These are phyloP conservation scores for Ranitomeya imitator DNA, from an alignment of 2,113 vertebrate genomes.

Conservation along the genomic window DNA sequence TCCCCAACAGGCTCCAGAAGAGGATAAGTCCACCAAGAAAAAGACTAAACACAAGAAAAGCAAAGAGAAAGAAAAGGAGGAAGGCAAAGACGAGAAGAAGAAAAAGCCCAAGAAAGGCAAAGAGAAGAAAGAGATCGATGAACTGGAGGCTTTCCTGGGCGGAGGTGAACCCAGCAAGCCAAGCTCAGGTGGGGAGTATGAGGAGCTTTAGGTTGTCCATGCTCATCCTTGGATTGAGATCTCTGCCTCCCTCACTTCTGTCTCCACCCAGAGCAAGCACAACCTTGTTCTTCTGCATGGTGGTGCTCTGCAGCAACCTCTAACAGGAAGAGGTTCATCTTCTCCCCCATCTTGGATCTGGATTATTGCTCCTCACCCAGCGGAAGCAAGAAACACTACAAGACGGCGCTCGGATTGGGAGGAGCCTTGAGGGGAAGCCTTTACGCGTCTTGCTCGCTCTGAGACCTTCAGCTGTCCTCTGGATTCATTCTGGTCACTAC, in stretches of 20 bases:
- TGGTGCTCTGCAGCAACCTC: neutral
- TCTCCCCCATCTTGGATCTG: neutral
- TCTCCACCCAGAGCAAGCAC: neutral
- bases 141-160: slow-evolving; percentile 91
- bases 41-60: slow-evolving; percentile 84
- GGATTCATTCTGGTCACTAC: neutral
- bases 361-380: neutral
- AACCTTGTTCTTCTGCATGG: slow-evolving; percentile 21
- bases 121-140: slow-evolving; percentile 77
- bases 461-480: neutral
- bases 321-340: neutral
- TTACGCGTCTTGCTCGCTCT: neutral
- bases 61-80: slow-evolving; percentile 83
- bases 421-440: neutral
- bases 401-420: neutral
- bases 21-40: slow-evolving; percentile 84
- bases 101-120: slow-evolving; percentile 77
- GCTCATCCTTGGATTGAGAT: neutral
- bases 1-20: slow-evolving; percentile 73
- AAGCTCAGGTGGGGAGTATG: slow-evolving; percentile 87
- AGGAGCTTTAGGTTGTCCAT: slow-evolving; percentile 82
- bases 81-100: slow-evolving; percentile 77
- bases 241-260: slow-evolving; percentile 26
- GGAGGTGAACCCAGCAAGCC: slow-evolving; percentile 68
- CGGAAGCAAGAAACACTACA: neutral